Conservation (phyloP, 2,113 vertebrate genomes). For the Crotophaga sulcirostris region DNA sequence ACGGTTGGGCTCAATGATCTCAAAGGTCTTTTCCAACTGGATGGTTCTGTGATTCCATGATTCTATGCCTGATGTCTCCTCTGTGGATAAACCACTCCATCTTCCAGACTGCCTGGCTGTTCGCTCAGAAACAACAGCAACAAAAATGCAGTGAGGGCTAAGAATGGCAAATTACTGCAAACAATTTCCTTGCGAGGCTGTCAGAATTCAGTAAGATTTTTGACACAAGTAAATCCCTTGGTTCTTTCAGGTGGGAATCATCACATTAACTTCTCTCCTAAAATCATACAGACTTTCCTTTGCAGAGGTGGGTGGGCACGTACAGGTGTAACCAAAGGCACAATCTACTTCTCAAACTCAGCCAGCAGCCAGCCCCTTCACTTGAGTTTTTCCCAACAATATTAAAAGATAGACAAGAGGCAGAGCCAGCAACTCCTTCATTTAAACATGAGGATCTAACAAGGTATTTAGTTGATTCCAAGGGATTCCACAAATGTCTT, state of each 20-base stretch:
- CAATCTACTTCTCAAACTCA: rapidly evolving
- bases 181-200: neutral
- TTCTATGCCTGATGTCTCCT: rapidly evolving
- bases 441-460: neutral
- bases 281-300: neutral
- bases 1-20: too few relatives aligned
- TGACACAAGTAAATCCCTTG: neutral
- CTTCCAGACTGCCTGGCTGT: neutral
- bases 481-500: neutral
- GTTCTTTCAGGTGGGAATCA: neutral
- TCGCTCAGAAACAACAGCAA: neutral
- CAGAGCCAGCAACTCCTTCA: neutral
- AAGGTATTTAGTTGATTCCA: neutral
- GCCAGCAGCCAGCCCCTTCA: neutral
- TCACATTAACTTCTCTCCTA: neutral
- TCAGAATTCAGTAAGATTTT: neutral
- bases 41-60: too few relatives aligned
- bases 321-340: rapidly evolving
- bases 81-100: neutral
- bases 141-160: neutral
- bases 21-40: too few relatives aligned
- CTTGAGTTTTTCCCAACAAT: neutral
- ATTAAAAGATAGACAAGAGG: neutral
- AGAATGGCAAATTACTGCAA: neutral
- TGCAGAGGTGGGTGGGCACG: neutral